Evolutionary conservation across 1,140 invertebrate genomes (phyloP).

Genomic region (Antheraea mylitta): DNA sequence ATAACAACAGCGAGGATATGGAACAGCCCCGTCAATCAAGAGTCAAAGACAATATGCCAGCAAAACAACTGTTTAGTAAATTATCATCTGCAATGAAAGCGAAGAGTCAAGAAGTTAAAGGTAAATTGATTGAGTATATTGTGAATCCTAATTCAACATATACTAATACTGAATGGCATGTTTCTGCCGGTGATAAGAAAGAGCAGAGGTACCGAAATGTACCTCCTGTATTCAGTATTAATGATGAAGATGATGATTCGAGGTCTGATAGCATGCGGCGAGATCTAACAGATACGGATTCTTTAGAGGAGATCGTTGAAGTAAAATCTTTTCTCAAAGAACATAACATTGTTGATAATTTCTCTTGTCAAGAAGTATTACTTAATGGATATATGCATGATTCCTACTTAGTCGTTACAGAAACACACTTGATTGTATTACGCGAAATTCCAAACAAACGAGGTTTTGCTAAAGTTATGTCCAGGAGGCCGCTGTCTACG

Average conservation of each 20-base stretch:
- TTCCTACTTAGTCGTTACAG: slow-evolving; percentile 93
- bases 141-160: slow-evolving; percentile 87
- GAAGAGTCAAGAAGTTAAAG: slow-evolving; percentile 96
- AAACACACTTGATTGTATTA: slow-evolving; percentile 92
- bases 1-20: slow-evolving; percentile 71
- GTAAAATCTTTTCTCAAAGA: slow-evolving; percentile 87
- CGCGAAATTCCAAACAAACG: slow-evolving; percentile 88
- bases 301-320: slow-evolving; percentile 64
- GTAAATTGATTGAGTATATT: slow-evolving; percentile 96
- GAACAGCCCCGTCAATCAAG: slow-evolving; percentile 43
- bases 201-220: slow-evolving; percentile 95
- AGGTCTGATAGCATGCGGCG: slow-evolving; percentile 49
- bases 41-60: slow-evolving; percentile 64
- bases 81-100: slow-evolving; percentile 90
- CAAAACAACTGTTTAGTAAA: slow-evolving; percentile 87
- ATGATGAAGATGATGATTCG: slow-evolving; percentile 91
- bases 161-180: slow-evolving; percentile 84
- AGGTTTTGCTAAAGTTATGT: slow-evolving; percentile 90
- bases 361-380: slow-evolving; percentile 95
- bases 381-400: slow-evolving; percentile 92
- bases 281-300: slow-evolving; percentile 51
- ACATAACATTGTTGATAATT: slow-evolving; percentile 90
- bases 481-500: slow-evolving; percentile 90
- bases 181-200: slow-evolving; percentile 88
- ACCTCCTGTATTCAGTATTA: slow-evolving; percentile 96